Base-by-base conservation (phyloP, 1,140 invertebrate species). In the Cyphomyrmex costatus region DNA sequence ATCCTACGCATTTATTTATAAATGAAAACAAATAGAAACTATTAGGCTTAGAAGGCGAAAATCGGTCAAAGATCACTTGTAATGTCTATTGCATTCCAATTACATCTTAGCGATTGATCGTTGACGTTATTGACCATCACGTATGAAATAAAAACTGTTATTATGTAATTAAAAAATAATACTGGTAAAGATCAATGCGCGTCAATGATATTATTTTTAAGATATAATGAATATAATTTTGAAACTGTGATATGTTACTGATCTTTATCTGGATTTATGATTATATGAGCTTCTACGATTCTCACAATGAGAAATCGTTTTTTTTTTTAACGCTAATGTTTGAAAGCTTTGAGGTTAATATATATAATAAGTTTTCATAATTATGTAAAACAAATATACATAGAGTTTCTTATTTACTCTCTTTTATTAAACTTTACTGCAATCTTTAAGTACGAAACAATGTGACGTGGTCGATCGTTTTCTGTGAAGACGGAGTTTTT, bases 191-290 rank as follows among this genome's bases (percentile, higher is more conserved):
- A 19, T 73, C n/a, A 74, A 14, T 10, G n/a, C 51, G 36, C 36
- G 36, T 42, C 36, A 60, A 36, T 82, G 49, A 71, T 21, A 82
- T 74, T 46, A 82, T 16, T 80, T 4, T 63, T 79, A 79, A 58
- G 14, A 61, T 7, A 3, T 73, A 73, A 73, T 10, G 2, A 66
- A 70, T 58, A 68, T 87, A 71, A 85, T 94, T 93, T 91, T 92
- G 92, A 94, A 94, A 93, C 94, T 95, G 94, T 95, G 94, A 95
- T 95, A 95, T 94, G 93, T 90, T 73, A 36, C 60, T 82, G 66
- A 73, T 82, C 24, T 61, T 66, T 66, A 68, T 79, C 60, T 79
- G 61, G 61, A 79, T 36, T 53, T 53, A 79, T n/a, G 61, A 66
- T 66, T 21, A 8, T 79, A 16, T 66, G 7, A 33, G 65, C 14